Evolutionary conservation across 2,797 vertebrate species (phyloP).

Genomic region (Pagetopsis macropterus): DNA sequence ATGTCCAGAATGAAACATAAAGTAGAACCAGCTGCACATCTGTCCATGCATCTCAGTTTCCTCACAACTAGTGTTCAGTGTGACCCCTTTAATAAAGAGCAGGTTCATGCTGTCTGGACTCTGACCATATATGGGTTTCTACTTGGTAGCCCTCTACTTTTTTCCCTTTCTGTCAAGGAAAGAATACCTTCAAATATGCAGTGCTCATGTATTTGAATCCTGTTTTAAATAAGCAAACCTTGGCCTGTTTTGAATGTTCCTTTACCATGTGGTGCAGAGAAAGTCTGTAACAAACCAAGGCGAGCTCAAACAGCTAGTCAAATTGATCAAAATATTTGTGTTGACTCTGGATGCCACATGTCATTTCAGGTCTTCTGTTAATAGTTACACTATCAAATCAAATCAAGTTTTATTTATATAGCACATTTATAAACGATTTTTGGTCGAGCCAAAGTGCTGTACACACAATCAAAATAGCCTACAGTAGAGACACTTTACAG

Average conservation of each 20-base stretch:
- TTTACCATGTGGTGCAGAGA: constrained; percentile 24
- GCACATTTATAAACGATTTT: too few relatives aligned
- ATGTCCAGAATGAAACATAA: constrained; percentile 14
- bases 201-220: constrained; percentile 42
- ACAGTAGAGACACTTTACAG: too few relatives aligned
- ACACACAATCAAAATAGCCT: too few relatives aligned
- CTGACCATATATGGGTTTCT: constrained; percentile 40
- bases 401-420: too few relatives aligned
- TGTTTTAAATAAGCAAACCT: constrained; percentile 46
- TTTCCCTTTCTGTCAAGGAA: constrained; percentile 29
- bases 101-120: constrained; percentile 52
- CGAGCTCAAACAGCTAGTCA: constrained; percentile 3
- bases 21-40: constrained; percentile 52
- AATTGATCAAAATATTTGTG: constrained; percentile 12
- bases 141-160: neutral
- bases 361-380: constrained; percentile 9
- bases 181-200: constrained; percentile 26
- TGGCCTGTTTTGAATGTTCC: constrained; percentile 53
- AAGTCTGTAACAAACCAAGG: constrained; percentile 1
- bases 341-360: constrained; percentile 7
- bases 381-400: neutral
- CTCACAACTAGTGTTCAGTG: constrained; percentile 15
- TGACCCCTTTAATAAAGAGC: constrained; percentile 57
- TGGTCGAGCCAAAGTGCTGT: too few relatives aligned
- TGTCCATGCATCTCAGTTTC: constrained; percentile 33